Evolutionary conservation across 1,140 invertebrate species (phyloP), one percentile per base, ranked within the genome.

Genomic region (Heliconius congener): DNA sequence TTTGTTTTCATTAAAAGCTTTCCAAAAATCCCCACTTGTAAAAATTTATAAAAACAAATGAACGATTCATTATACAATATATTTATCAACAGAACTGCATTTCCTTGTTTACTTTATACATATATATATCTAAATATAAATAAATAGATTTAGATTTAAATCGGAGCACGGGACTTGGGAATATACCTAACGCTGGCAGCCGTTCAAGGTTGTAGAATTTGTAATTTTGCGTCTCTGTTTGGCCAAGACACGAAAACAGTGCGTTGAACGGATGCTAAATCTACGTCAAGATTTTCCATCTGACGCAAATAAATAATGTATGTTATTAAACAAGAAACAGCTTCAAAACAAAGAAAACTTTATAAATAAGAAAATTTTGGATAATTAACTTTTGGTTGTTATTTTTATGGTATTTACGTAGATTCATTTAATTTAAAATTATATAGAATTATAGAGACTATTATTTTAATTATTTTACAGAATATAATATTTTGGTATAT

Each of bases 141-240:
- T 90, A 90, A 88, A 88, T 88, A 85, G 80, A 87, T 83, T 79
- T 79, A 86, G 80, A 88, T 85, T 86, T 90, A 87, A 90, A 88
- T 87, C 81, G 83, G 81, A 84, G 81, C 88, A 91, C 88, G 86
- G 79, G 87, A 90, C 87, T 87, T 76, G 78, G 84, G 84, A 86
- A 87, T 87, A 89, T 81, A 84, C 79, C 86, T 81, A 66, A 30
- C 3, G 60, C 85, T 94, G 92, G 92, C 92, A 87, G 9, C 18
- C 13, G 42, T 90, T 94, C 92, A 94, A 94, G 92, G 92, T 23
- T 23, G 74, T 9, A 52, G 79, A 84, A 87, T 77, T 80, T 88
- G 87, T 89, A 92, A 93, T 85, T 93, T 82, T 93, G 84, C 92
- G 89, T 88, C 92, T 94, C 85, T 89, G 85, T 94, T 94, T 92